A percentile compares a stretch with the other conserved stretches of the same genome.
Conservation (phyloP, 2,888 invertebrate genomes). For the Abrostola triplasia region DNA sequence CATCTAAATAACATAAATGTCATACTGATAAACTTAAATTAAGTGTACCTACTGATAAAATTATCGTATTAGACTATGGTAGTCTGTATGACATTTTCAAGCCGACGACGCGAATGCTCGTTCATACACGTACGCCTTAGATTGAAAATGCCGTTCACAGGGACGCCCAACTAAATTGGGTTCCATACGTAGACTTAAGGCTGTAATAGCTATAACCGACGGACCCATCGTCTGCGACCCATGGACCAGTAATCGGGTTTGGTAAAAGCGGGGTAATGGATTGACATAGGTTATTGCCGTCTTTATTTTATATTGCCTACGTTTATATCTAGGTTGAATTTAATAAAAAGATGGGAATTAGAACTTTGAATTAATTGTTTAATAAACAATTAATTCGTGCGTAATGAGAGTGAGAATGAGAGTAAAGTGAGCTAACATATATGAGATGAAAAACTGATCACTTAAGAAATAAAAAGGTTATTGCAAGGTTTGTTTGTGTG, state of each 20-base stretch:
- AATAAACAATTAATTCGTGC: too few relatives aligned
- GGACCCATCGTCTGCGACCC: slow-evolving; percentile 9
- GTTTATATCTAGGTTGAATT: too few relatives aligned
- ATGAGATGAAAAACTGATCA: too few relatives aligned
- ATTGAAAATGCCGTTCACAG: slow-evolving; percentile 1
- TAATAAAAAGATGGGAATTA: too few relatives aligned
- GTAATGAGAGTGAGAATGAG: too few relatives aligned
- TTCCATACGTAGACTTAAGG: not conserved
- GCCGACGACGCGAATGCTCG: not conserved
- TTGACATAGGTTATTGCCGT: slow-evolving; percentile 1
- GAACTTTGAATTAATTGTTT: too few relatives aligned
- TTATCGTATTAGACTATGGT: too few relatives aligned
- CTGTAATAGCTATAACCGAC: not conserved
- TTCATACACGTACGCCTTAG: not conserved
- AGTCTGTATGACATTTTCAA: not conserved
- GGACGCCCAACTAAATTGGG: not conserved
- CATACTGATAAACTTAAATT: too few relatives aligned
- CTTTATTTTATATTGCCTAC: too few relatives aligned
- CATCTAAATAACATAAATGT: too few relatives aligned
- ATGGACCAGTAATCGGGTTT: slow-evolving; percentile 32
- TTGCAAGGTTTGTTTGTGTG: slow-evolving; percentile 1
- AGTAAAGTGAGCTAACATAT: too few relatives aligned
- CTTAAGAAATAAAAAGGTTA: not conserved
- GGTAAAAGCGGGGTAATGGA: not conserved
- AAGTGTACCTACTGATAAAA: too few relatives aligned